A percentile compares a stretch with the other conserved stretches of the same genome.
Conservation (phyloP, 1,140 invertebrate species). For the Leptinotarsa undecemlineata region DNA sequence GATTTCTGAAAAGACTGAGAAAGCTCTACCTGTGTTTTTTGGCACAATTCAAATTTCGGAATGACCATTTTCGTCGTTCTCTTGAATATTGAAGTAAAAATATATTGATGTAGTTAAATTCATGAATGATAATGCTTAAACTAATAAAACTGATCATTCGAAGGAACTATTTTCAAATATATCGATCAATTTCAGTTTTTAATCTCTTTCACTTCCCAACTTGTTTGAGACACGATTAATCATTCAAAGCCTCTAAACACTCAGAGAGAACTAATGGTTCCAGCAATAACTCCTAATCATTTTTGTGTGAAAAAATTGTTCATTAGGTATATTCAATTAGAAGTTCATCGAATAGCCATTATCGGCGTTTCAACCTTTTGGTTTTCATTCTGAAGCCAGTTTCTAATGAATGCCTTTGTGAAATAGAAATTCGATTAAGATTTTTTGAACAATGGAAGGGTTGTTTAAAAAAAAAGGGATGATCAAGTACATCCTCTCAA, state of each 20-base stretch:
- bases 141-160: too few relatives aligned
- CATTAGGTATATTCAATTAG: slow-evolving; percentile 3
- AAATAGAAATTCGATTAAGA: slow-evolving; percentile 20
- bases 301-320: not conserved
- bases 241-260: not conserved
- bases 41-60: too few relatives aligned
- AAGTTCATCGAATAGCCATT: not conserved
- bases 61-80: too few relatives aligned
- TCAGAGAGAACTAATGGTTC: not conserved
- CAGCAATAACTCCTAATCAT: not conserved
- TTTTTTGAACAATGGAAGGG: slow-evolving; percentile 23
- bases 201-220: not conserved
- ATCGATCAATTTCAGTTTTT: not conserved
- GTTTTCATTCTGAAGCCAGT: slow-evolving; percentile 4
- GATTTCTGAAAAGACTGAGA: too few relatives aligned
- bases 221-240: not conserved
- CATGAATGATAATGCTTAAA: too few relatives aligned
- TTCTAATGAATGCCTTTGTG: slow-evolving; percentile 19
- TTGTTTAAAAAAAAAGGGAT: slow-evolving; percentile 17
- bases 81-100: too few relatives aligned
- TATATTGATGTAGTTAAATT: too few relatives aligned
- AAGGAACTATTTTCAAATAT: not conserved
- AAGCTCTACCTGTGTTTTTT: too few relatives aligned
- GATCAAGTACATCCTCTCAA: slow-evolving; percentile 16
- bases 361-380: slow-evolving; percentile 19